These are phyloP conservation scores for Volucella zonaria DNA, from an alignment of 2,888 invertebrate genomes.

Conservation along the genomic window DNA sequence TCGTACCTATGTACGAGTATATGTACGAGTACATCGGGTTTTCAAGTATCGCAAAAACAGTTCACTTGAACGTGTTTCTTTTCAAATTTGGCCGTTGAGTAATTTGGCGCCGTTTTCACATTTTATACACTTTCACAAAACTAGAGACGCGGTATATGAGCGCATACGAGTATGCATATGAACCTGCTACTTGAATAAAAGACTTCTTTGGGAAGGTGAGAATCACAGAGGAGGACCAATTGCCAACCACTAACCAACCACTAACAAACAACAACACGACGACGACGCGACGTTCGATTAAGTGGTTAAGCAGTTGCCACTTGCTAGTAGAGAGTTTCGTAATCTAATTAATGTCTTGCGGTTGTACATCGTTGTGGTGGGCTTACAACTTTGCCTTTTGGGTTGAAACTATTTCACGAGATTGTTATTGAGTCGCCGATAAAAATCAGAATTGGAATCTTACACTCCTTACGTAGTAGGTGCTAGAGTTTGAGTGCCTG, in stretches of 20 bases:
- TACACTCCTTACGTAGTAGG: not conserved
- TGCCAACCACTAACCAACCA: no score
- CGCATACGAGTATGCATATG: not conserved
- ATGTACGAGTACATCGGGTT: constrained; percentile 33
- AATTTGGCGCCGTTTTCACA: constrained; percentile 52
- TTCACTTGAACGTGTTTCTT: constrained; percentile 38
- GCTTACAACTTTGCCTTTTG: constrained; percentile 17
- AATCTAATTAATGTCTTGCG: constrained; percentile 63
- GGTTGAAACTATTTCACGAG: constrained; percentile 25
- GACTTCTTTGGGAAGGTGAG: constrained; percentile 31
- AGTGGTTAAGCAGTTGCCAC: constrained; percentile 57
- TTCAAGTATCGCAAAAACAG: constrained; percentile 59
- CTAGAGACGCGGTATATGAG: not conserved
- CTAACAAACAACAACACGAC: no score
- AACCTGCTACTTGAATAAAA: not conserved
- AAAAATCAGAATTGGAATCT: constrained; percentile 58
- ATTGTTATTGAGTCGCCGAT: constrained; percentile 43
- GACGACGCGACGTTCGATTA: constrained; percentile 45
- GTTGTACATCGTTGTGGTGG: constrained; percentile 21
- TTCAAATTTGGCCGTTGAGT: constrained; percentile 56
- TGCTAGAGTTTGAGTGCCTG: not conserved
- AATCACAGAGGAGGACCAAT: constrained; percentile 30
- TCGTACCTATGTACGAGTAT: not conserved
- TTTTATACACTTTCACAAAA: constrained; percentile 68
- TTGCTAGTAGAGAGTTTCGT: constrained; percentile 57